Conservation (phyloP, 2,888 invertebrate species). For the Caenorhabditis imperialis region DNA sequence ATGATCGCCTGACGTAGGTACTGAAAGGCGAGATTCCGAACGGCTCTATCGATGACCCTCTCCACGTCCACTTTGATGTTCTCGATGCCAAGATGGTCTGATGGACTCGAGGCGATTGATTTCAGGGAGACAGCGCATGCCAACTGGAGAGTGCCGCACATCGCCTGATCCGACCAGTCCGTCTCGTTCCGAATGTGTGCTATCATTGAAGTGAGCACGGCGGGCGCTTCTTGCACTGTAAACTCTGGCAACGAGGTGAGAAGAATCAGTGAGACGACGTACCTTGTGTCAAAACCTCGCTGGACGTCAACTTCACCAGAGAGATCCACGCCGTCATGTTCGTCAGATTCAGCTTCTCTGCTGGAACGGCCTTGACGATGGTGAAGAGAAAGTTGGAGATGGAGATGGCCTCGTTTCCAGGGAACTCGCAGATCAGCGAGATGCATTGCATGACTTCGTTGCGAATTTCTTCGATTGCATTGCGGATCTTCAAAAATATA, state of each 20-base stretch:
- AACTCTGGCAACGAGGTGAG: slow-evolving; percentile 14
- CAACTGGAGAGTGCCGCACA: slow-evolving; percentile 63
- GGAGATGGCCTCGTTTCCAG: slow-evolving; percentile 23
- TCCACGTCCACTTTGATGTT: slow-evolving; percentile 63
- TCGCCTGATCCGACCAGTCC: slow-evolving; percentile 57
- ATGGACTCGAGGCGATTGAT: slow-evolving; percentile 54
- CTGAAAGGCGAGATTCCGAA: slow-evolving; percentile 60
- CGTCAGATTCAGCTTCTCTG: slow-evolving; percentile 48
- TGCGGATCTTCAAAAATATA: slow-evolving; percentile 45
- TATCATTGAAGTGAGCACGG: slow-evolving; percentile 53
- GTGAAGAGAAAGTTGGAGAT: slow-evolving; percentile 51
- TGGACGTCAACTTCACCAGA: slow-evolving; percentile 54
- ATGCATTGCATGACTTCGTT: slow-evolving; percentile 36
- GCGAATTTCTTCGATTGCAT: slow-evolving; percentile 56
- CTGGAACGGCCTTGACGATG: slow-evolving; percentile 50
- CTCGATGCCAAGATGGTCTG: slow-evolving; percentile 60
- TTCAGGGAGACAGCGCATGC: slow-evolving; percentile 56
- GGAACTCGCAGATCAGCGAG: slow-evolving; percentile 47
- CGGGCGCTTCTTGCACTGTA: slow-evolving; percentile 50
- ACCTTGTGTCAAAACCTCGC: slow-evolving; percentile 58
- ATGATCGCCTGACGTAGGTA: slow-evolving; percentile 57
- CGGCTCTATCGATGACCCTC: slow-evolving; percentile 56
- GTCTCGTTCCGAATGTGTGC: slow-evolving; percentile 61
- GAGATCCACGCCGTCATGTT: slow-evolving; percentile 55
- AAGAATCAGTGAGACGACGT: neutral